phyloP scores from a whole-genome alignment of 2,113 vertebrate species.

The Pelvicachromis taeniatus region DNA sequence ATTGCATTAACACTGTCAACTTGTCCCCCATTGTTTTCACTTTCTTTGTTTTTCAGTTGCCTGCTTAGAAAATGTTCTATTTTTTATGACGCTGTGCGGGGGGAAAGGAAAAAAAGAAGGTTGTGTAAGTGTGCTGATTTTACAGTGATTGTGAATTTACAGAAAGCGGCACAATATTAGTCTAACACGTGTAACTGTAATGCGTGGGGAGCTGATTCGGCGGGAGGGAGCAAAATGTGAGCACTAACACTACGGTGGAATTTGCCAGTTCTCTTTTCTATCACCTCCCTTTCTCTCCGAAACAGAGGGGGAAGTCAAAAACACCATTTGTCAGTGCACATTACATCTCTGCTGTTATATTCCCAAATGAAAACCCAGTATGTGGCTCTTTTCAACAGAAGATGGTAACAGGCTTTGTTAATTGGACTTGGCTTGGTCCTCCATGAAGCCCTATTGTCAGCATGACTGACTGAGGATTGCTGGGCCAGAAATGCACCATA shows the following conservation, averaged over 20 bases:
- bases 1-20: not conserved
- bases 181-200: not conserved
- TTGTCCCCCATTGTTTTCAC: not conserved
- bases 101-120: not conserved
- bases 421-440: constrained; percentile 71
- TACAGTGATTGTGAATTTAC: not conserved
- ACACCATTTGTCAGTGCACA: constrained; percentile 60
- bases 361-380: constrained; percentile 64
- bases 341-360: constrained; percentile 55
- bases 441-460: constrained; percentile 58
- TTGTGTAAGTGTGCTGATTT: not conserved
- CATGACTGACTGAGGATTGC: constrained; percentile 47
- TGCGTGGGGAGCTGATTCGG: constrained; percentile 10
- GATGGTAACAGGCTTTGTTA: constrained; percentile 68
- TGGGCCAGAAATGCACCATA: constrained; percentile 33
- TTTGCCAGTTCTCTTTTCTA: constrained; percentile 50
- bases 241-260: constrained; percentile 20
- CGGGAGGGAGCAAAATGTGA: constrained; percentile 9
- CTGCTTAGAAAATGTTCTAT: not conserved
- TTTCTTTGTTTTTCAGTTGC: not conserved
- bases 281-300: constrained; percentile 41
- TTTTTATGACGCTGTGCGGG: not conserved
- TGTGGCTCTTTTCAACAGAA: constrained; percentile 62
- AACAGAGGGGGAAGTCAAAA: constrained; percentile 52
- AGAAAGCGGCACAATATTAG: not conserved